A percentile compares a stretch with the other conserved stretches of the same genome.
Conservation (phyloP, 37 sponge, comb jelly and placozoan species). For the Dysidea cf. avara region DNA sequence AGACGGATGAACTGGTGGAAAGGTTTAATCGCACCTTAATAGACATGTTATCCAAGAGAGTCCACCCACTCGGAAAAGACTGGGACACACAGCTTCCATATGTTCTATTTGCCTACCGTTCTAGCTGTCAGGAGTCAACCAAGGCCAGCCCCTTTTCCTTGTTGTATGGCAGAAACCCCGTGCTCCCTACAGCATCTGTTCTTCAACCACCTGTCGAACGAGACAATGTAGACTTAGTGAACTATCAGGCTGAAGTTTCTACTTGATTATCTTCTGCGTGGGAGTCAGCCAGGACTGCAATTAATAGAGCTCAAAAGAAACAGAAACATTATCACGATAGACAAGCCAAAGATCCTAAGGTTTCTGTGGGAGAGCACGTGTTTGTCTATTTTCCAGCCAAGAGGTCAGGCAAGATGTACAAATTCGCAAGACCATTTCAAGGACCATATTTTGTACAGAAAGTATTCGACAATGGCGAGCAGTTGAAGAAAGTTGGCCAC, state of each 20-base stretch:
- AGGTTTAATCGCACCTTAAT: conserved; percentile 1
- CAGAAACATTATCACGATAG: conserved; percentile 18
- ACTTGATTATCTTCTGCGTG: not conserved
- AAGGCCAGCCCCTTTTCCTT: conserved; percentile 21
- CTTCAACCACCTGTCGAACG: not conserved
- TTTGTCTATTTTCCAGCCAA: conserved; percentile 21
- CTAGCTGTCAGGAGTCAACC: conserved; percentile 17
- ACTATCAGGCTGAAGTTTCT: conserved; percentile 8
- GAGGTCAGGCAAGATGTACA: conserved; percentile 11
- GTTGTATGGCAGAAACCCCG: conserved; percentile 14
- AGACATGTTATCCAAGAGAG: conserved; percentile 9
- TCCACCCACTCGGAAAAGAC: not conserved
- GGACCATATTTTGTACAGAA: conserved; percentile 17
- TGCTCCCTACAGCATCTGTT: conserved; percentile 4
- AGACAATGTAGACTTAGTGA: not conserved
- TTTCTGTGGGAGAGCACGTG: conserved; percentile 13
- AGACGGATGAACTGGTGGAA: too few relatives aligned
- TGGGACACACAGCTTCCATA: conserved; percentile 23
- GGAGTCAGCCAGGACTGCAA: conserved; percentile 6
- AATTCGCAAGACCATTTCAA: conserved; percentile 30
- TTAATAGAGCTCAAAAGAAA: conserved; percentile 7
- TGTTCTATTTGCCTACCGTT: conserved; percentile 39
- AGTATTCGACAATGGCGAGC: not conserved
- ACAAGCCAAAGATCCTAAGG: too few relatives aligned
- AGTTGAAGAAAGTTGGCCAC: too few relatives aligned